Evolutionary conservation across 2,113 vertebrate species (phyloP).

Genomic region (Cynocephalus volans): DNA sequence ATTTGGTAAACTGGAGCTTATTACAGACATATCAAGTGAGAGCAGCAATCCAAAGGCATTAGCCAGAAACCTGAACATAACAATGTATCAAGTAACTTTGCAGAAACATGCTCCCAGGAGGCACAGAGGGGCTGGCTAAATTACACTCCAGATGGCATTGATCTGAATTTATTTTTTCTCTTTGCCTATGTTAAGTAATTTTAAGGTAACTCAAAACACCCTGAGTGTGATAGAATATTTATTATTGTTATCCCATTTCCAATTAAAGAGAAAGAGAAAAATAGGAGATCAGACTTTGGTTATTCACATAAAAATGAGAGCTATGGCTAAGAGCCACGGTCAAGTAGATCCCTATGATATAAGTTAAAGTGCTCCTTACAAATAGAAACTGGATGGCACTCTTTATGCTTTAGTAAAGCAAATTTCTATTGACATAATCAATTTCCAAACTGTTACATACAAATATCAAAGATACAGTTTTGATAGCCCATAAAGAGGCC

Average conservation of each 20-base stretch:
- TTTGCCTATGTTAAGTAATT: neutral
- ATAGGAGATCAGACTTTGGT: neutral
- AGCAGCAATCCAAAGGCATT: slow-evolving; percentile 42
- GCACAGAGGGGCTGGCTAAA: neutral
- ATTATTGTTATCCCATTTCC: neutral
- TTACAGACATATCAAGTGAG: slow-evolving; percentile 45
- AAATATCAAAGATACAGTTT: neutral
- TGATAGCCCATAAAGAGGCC: neutral
- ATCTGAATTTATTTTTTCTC: neutral
- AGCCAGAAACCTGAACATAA: neutral
- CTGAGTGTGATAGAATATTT: neutral
- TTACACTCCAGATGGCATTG: too few species aligned
- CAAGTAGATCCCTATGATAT: neutral
- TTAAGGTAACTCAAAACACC: neutral
- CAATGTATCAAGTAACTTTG: neutral
- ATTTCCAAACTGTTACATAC: neutral
- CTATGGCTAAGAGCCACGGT: neutral
- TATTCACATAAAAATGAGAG: neutral
- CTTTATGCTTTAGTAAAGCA: neutral
- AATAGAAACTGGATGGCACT: neutral
- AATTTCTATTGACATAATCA: neutral
- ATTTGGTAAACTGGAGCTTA: slow-evolving; percentile 65
- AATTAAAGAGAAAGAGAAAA: neutral
- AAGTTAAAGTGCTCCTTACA: neutral
- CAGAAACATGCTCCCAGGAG: neutral